Base-by-base conservation (phyloP, 2,888 invertebrate genomes). In the Lydus trimaculatus region DNA sequence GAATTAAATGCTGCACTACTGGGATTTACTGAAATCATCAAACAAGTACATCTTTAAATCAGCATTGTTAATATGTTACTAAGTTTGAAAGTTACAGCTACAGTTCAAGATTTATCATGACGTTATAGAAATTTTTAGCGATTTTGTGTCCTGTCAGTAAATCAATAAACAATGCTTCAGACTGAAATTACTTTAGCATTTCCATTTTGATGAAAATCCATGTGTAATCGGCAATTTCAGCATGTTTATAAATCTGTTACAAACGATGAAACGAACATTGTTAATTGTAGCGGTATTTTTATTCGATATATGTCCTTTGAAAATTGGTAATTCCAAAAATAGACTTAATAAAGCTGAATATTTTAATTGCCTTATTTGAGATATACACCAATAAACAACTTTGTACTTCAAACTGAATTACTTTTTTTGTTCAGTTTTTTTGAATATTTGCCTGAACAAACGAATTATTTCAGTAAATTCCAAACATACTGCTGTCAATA, bases 261-360 rank as follows among this genome's bases (percentile, higher is more conserved):
- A 43, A 17, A 43, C n/a, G 17, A 17, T 13, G 13, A 67, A 67
- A 61, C 63, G 64, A 58, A 67, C 60, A 58, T 67, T 64, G 63
- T 67, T 67, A 68, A 67, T 61, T 64, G 64, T 63, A 56, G 52
- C 43, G 59, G 31, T 23, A 17, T 33, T 20, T 61, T 62, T 67
- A n/a, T 43, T 43, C n/a, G 8, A 6, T 43, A 17, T 43, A 11
- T 48, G 4, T 0, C 5, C 39, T 43, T 43, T 43, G 48, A 64
- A 56, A 61, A 48, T 56, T 61, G 25, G 15, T 15, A 36, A 28
- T 36, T 63, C 17, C 52, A 28, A 28, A 61, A 67, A 61, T 64
- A 28, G 39, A 67, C 43, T 56, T 67, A 64, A 64, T 64, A 67
- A 64, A 63, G 58, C 52, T 52, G 23, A 58, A 66, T 58, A 17